Evolutionary conservation across 2,113 vertebrate species (phyloP).

Genomic region (Hucho hucho): DNA sequence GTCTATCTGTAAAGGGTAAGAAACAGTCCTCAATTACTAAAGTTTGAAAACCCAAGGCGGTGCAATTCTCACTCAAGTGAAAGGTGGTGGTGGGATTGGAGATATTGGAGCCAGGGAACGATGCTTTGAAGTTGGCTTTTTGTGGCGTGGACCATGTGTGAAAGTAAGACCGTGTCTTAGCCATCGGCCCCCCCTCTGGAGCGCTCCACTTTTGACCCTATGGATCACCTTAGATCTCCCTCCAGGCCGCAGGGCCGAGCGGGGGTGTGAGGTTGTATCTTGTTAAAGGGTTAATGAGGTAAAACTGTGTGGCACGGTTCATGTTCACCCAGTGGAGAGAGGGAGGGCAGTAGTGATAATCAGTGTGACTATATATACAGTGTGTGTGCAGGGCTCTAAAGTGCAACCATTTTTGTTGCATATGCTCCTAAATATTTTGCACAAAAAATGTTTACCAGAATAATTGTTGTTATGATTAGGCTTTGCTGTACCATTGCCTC

Average conservation of each 20-base stretch:
- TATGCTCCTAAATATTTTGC: too few relatives aligned
- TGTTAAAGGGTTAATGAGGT: conserved; percentile 72
- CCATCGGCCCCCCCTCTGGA: conserved; percentile 71
- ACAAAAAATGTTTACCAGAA: too few relatives aligned
- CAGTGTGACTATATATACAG: conserved; percentile 1
- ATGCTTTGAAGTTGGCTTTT: conserved; percentile 65
- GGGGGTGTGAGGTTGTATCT: conserved; percentile 55
- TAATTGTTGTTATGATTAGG: too few relatives aligned
- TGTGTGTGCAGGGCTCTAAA: not conserved
- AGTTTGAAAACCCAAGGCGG: not conserved
- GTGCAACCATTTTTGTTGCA: too few relatives aligned
- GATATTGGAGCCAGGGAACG: conserved; percentile 47
- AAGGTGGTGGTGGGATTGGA: conserved; percentile 6
- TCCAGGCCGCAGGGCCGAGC: conserved; percentile 41
- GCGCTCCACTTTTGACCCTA: conserved; percentile 78
- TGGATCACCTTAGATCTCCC: conserved; percentile 73
- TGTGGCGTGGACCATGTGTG: conserved; percentile 64
- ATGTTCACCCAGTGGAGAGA: conserved; percentile 36
- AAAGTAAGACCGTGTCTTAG: conserved; percentile 71
- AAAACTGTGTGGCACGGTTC: conserved; percentile 48
- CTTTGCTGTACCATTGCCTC: too few relatives aligned
- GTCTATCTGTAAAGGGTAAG: not conserved
- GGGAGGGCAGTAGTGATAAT: not conserved
- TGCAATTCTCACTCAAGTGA: not conserved
- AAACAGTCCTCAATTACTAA: conserved; percentile 11